phyloP scores from a whole-genome alignment of 1,140 invertebrate species.

The Ceratosolen solmsi region DNA sequence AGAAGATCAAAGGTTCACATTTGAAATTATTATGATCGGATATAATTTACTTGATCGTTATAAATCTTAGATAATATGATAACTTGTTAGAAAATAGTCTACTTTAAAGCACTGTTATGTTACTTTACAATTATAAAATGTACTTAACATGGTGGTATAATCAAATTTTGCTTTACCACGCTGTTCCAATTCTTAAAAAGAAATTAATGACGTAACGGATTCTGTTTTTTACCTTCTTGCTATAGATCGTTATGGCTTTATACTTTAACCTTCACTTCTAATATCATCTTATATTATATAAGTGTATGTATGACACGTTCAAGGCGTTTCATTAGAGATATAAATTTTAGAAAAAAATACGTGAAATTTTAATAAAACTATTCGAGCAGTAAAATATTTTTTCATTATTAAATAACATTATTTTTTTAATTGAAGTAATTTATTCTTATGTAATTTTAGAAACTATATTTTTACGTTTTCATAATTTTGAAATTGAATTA shows the following conservation, averaged over 20 bases:
- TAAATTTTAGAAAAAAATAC: too few relatives aligned
- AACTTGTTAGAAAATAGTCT: background rate
- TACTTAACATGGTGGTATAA: background rate
- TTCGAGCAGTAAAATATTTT: too few relatives aligned
- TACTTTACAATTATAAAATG: background rate
- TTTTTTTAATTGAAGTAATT: too few relatives aligned
- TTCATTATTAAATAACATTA: too few relatives aligned
- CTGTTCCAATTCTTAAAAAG: background rate
- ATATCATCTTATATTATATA: background rate
- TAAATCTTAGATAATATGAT: background rate
- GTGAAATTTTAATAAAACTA: too few relatives aligned
- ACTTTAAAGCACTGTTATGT: background rate
- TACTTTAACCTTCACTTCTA: background rate
- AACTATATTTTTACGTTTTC: too few relatives aligned
- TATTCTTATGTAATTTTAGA: too few relatives aligned
- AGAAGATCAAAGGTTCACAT: background rate
- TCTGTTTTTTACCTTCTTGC: background rate
- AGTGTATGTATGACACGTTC: background rate
- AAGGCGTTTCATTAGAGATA: too few relatives aligned
- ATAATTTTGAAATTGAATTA: too few relatives aligned
- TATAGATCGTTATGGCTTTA: background rate
- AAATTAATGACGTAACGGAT: background rate
- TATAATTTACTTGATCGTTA: background rate
- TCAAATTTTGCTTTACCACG: background rate
- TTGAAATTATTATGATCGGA: background rate